Percentiles rank a stretch among this genome's conserved stretches.
Evolutionary conservation across 2,797 vertebrate species (phyloP).

Genomic region (Typhlichthys subterraneus): DNA sequence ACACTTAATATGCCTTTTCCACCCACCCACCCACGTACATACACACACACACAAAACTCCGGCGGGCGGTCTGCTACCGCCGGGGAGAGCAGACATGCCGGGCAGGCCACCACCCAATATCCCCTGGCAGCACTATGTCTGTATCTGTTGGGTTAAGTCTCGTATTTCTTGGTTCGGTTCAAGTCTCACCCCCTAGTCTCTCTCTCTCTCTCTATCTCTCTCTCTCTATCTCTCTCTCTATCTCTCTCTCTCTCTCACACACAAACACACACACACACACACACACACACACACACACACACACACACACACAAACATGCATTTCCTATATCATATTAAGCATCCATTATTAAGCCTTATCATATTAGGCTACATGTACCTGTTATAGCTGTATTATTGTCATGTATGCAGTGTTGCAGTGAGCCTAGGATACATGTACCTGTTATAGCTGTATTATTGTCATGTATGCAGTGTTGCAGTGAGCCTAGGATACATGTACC

Average conservation of each 20-base stretch:
- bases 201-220: not conserved
- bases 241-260: conserved; percentile 15
- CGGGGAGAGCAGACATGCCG: not conserved
- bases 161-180: too few relatives aligned
- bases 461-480: too few relatives aligned
- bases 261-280: too few relatives aligned
- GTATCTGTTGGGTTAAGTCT: not conserved
- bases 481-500: too few relatives aligned
- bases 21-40: conserved; percentile 41
- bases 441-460: not conserved
- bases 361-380: not conserved
- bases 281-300: too few relatives aligned
- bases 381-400: conserved; percentile 1
- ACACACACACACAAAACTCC: conserved; percentile 7
- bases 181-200: not conserved
- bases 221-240: not conserved
- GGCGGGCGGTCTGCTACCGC: conserved; percentile 21
- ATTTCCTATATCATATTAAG: too few relatives aligned
- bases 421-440: too few relatives aligned
- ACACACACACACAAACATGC: too few relatives aligned
- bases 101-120: not conserved
- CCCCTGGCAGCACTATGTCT: conserved; percentile 1
- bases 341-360: not conserved
- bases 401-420: too few relatives aligned
- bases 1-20: conserved; percentile 62